Evolutionary conservation across 2,797 vertebrate genomes (phyloP).

Genomic region (Echeneis naucrates): DNA sequence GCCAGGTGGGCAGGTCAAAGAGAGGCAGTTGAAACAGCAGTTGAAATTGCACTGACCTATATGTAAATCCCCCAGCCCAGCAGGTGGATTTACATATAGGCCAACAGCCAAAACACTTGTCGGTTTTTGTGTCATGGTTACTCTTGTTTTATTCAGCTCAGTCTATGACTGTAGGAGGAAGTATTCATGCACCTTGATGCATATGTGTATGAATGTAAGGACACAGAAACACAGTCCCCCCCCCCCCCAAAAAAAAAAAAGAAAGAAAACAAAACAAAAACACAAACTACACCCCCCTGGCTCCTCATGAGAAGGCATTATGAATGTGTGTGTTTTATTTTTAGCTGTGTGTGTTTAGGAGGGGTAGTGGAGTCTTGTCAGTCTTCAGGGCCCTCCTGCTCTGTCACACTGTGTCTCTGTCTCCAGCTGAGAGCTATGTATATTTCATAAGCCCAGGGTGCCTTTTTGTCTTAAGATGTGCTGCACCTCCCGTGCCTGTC

Average conservation of each 20-base stretch:
- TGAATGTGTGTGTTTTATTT: conserved; percentile 73
- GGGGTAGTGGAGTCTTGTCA: conserved; percentile 67
- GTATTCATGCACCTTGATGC: conserved; percentile 28
- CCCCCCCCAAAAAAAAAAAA: not conserved
- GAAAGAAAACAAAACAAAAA: conserved; percentile 11
- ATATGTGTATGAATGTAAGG: not conserved
- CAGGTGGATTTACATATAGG: conserved; percentile 65
- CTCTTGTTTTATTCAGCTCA: conserved; percentile 34
- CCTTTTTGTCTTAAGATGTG: conserved; percentile 80
- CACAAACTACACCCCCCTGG: conserved; percentile 36
- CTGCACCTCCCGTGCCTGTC: conserved; percentile 73
- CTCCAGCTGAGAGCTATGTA: conserved; percentile 82
- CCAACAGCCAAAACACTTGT: conserved; percentile 53
- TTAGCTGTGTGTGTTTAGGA: conserved; percentile 72
- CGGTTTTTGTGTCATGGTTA: conserved; percentile 36
- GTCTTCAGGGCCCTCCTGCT: conserved; percentile 76
- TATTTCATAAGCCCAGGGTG: conserved; percentile 83
- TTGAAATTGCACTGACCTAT: no score
- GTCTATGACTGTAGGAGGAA: conserved; percentile 46
- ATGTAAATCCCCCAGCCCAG: conserved; percentile 42
- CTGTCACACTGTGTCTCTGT: conserved; percentile 72
- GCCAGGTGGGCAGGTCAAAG: conserved; percentile 60
- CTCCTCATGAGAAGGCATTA: conserved; percentile 73
- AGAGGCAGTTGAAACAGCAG: conserved; percentile 58
- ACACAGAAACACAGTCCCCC: conserved; percentile 2